These are phyloP conservation scores for Apodemia duryi DNA, from an alignment of 2,888 invertebrate genomes.

Conservation along the genomic window DNA sequence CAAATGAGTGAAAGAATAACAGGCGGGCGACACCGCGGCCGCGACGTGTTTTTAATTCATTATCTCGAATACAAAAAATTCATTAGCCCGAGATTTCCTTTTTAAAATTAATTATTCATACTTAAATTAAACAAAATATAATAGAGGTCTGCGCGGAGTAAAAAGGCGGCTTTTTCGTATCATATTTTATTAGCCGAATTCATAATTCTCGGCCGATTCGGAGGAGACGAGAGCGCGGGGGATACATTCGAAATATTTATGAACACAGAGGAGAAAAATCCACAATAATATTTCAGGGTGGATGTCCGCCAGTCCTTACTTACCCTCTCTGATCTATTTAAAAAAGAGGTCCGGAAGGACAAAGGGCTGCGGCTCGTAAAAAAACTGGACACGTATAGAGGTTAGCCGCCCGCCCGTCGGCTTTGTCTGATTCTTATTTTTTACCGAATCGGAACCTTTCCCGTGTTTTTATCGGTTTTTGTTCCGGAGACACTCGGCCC, in stretches of 20 bases:
- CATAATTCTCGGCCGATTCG: slow-evolving; percentile 76
- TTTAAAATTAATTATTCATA: slow-evolving; percentile 79
- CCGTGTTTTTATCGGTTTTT: slow-evolving; percentile 77
- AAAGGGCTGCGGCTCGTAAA: slow-evolving; percentile 72
- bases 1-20: slow-evolving; percentile 76
- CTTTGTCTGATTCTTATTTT: slow-evolving; percentile 79
- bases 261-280: slow-evolving; percentile 78
- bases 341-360: slow-evolving; percentile 77
- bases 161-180: slow-evolving; percentile 75
- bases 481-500: slow-evolving; percentile 71
- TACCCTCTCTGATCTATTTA: slow-evolving; percentile 77
- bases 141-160: slow-evolving; percentile 65
- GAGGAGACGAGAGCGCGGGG: slow-evolving; percentile 37
- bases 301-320: slow-evolving; percentile 70
- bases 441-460: slow-evolving; percentile 76
- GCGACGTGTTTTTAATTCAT: slow-evolving; percentile 77
- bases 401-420: slow-evolving; percentile 58
- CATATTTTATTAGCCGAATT: slow-evolving; percentile 79
- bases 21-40: slow-evolving; percentile 54
- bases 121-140: slow-evolving; percentile 80
- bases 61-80: slow-evolving; percentile 79
- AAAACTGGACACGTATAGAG: slow-evolving; percentile 76
- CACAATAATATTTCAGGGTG: slow-evolving; percentile 79
- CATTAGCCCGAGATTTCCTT: slow-evolving; percentile 77
- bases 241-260: slow-evolving; percentile 71